These are phyloP conservation scores for Drosophila tripunctata DNA, from an alignment of 2,888 invertebrate species.

Conservation along the genomic window DNA sequence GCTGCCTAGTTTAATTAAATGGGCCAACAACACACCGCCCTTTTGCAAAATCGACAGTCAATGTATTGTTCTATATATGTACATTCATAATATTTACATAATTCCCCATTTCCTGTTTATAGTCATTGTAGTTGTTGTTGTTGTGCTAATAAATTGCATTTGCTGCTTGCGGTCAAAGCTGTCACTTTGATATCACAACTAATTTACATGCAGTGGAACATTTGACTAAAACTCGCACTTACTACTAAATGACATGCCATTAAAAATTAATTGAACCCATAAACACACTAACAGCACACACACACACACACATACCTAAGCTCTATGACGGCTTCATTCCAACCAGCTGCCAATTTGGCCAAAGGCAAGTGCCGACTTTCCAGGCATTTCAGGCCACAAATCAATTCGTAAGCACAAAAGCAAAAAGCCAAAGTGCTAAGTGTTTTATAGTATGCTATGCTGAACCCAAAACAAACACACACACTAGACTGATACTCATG, in stretches of 20 bases:
- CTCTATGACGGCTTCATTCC: not conserved
- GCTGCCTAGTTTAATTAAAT: slow-evolving; percentile 61
- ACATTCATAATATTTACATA: slow-evolving; percentile 47
- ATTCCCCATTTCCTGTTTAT: not conserved
- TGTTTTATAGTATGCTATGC: too few species aligned
- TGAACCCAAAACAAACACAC: too few species aligned
- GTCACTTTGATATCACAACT: slow-evolving; percentile 46
- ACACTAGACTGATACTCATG: not conserved
- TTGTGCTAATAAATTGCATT: slow-evolving; percentile 43
- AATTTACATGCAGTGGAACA: slow-evolving; percentile 46
- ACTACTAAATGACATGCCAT: slow-evolving; percentile 49
- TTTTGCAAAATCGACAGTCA: slow-evolving; percentile 48
- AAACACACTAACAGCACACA: slow-evolving; percentile 17
- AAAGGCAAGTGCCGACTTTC: not conserved
- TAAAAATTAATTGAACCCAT: slow-evolving; percentile 60
- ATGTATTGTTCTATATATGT: too few species aligned
- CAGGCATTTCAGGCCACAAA: slow-evolving; percentile 17
- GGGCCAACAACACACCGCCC: slow-evolving; percentile 24
- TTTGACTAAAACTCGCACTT: slow-evolving; percentile 9
- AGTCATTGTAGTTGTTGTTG: not conserved
- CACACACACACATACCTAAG: slow-evolving; percentile 6
- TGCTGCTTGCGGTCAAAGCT: slow-evolving; percentile 23
- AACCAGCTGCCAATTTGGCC: slow-evolving; percentile 30
- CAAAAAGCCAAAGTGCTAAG: slow-evolving; percentile 14
- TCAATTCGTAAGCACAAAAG: slow-evolving; percentile 22